Evolutionary conservation across 1,140 invertebrate genomes (phyloP).

Genomic region (silkworm (Bombyx mori)): ASM3026992v2 NC_085110.1:10526501-10527000

Average conservation of each 20-base stretch:
- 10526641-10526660: constrained; percentile 49
- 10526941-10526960: constrained; percentile 97
- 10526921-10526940: constrained; percentile 94
- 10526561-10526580: constrained; percentile 25
- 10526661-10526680: constrained; percentile 17
- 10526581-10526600: constrained; percentile 30
- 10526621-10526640: constrained; percentile 62
- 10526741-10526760: constrained; percentile 52
- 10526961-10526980: constrained; percentile 97
- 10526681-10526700: constrained; percentile 20
- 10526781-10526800: constrained; percentile 52
- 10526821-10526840: constrained; percentile 69
- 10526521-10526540: constrained; percentile 63
- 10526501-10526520: constrained; percentile 89
- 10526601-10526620: constrained; percentile 43
- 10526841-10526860: constrained; percentile 72
- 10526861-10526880: constrained; percentile 93
- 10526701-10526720: constrained; percentile 22
- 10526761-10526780: constrained; percentile 38
- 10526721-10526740: constrained; percentile 41
- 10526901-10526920: constrained; percentile 89
- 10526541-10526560: constrained; percentile 38
- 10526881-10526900: constrained; percentile 92
- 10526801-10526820: constrained; percentile 69
- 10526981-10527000: constrained; percentile 95